Conservation (phyloP, 2,797 vertebrate species). For the Lithobates pipiens region DNA sequence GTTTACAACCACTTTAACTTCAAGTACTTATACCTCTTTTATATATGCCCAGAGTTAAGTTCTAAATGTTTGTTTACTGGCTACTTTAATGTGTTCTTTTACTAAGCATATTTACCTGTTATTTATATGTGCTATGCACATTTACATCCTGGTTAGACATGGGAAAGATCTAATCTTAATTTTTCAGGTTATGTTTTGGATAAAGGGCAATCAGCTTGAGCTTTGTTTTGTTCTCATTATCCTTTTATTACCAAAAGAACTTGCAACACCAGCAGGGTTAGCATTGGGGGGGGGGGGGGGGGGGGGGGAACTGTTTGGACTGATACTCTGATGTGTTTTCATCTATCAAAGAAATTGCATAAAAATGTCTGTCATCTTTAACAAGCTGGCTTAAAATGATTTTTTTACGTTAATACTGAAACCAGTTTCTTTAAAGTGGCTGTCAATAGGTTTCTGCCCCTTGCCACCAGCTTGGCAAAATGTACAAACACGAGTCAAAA, state of each 20-base stretch:
- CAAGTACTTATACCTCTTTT: too few relatives aligned
- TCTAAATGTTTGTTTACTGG: too few relatives aligned
- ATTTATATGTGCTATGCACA: too few relatives aligned
- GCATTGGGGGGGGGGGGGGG: not conserved
- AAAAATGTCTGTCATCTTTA: constrained; percentile 48
- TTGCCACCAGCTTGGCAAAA: constrained; percentile 53
- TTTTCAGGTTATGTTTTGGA: constrained; percentile 11
- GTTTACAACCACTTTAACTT: too few relatives aligned
- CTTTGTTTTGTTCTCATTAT: constrained; percentile 35
- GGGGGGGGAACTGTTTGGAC: constrained; percentile 15
- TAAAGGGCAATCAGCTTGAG: constrained; percentile 7
- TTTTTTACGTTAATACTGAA: constrained; percentile 40
- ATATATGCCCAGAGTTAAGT: too few relatives aligned
- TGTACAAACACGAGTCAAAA: constrained; percentile 45
- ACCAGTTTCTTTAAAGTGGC: constrained; percentile 46
- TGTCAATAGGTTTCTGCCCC: constrained; percentile 38
- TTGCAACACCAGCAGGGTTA: constrained; percentile 16
- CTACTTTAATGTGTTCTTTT: too few relatives aligned
- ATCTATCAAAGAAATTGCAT: constrained; percentile 41
- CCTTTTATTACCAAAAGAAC: constrained; percentile 18
- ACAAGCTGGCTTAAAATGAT: constrained; percentile 40
- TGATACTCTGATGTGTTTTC: constrained; percentile 24
- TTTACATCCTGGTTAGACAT: not conserved
- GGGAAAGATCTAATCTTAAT: constrained; percentile 7
- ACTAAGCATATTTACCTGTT: too few relatives aligned